Base-by-base conservation (phyloP, 2,888 invertebrate species). In the Xanthia icteritia region DNA sequence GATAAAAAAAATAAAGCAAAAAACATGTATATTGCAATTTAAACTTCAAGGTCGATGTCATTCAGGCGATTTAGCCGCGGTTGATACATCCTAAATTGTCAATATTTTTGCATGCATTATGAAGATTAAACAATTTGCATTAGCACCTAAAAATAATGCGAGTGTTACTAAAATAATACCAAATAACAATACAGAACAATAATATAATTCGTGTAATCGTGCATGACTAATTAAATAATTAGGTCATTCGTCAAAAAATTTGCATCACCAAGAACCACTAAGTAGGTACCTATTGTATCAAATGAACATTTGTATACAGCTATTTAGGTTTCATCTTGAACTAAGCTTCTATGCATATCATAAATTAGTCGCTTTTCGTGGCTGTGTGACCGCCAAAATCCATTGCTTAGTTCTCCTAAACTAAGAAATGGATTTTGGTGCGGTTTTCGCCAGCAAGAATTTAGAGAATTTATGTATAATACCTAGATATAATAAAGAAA, bases 41-140 rank as follows among this genome's bases (percentile, higher is more conserved):
- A 74, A 69, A 45, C 58, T 39, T 67, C 76, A 84, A 83, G 83
- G 83, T 81, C 84, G 39, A 60, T 61, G 56, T 76, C 68, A 71
- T 83, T 79, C 54, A 71, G 70, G 23, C 39, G 71, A 69, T 72
- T 66, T 72, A 51, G 51, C 27, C 20, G 39, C 64, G 68, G 61
- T 72, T 45, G 15, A 54, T 63, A 76, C 61, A 77, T 83, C 81
- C 74, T 80, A 79, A 74, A 65, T 58, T 51, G 31, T 51, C 56
- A 27, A 79, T 67, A 67, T 58, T 39, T n/a, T n/a, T n/a, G n/a
- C n/a, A n/a, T 13, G 5, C 6, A 39, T 63, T 51, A 54, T 58
- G 17, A 31, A 48, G 31, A 48, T 63, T 36, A 48, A 17, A 63
- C 4, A 36, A 58, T 73, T 80, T 70, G 56, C n/a, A 74, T 63